A percentile compares a stretch with the other conserved stretches of the same genome.
phyloP scores from a whole-genome alignment of 2,797 vertebrate species.

The Halcyon smyrnensis region DNA sequence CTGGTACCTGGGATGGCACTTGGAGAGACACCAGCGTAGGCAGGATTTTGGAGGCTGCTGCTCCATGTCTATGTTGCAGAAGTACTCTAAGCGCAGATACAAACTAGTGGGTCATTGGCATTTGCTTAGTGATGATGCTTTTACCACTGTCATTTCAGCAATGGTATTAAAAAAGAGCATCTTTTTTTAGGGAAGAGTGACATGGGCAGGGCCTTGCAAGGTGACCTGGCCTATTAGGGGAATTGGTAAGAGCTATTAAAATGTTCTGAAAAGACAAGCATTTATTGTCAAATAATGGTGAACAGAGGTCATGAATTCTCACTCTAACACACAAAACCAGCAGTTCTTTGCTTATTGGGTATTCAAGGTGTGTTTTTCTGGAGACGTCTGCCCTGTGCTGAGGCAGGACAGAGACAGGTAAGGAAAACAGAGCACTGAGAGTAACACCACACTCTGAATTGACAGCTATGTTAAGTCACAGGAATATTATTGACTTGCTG shows the following conservation, averaged over 20 bases:
- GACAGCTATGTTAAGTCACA: neutral
- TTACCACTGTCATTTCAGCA: neutral
- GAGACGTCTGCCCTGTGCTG: neutral
- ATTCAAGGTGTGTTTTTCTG: neutral
- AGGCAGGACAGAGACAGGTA: neutral
- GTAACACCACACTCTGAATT: neutral
- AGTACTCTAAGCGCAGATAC: neutral
- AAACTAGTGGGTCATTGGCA: neutral
- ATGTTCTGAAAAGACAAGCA: neutral
- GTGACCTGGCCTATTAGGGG: neutral
- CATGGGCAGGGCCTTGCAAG: neutral
- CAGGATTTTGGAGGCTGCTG: neutral
- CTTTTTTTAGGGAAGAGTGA: neutral
- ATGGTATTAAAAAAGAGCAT: neutral
- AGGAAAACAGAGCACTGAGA: neutral
- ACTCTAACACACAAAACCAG: neutral
- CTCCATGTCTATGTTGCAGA: neutral
- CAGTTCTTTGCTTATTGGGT: neutral
- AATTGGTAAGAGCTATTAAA: neutral
- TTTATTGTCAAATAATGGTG: neutral
- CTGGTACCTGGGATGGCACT: neutral
- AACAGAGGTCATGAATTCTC: neutral
- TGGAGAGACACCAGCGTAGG: neutral
- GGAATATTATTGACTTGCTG: neutral
- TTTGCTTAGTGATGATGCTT: neutral